Base-by-base conservation (phyloP, 2,797 vertebrate genomes). In the Gobio occitaniae region DNA sequence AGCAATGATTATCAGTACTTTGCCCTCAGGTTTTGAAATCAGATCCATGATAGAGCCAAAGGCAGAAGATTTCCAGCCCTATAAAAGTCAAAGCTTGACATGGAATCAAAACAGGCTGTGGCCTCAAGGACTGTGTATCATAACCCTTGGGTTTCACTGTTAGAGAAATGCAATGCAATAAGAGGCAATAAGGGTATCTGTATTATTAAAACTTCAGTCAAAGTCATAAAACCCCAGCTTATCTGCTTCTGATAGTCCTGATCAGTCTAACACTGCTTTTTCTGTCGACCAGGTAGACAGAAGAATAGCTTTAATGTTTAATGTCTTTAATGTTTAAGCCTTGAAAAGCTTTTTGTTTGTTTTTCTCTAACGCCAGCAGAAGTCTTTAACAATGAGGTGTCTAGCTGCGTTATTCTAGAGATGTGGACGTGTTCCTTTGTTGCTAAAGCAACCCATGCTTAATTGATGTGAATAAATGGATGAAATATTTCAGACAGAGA, bases 71-170 rank as follows among this genome's bases (percentile, higher is more conserved):
- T 78, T 59, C 25, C 36, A 78, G 75, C 13, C 59, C 17, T 59
- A 65, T 78, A 78, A 84, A 84, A 78, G 47, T 76, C 47, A 68
- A 83, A 66, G 70, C 25, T 76, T 75, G 71, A 83, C 71, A 41
- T 16, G 32, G 32, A 69, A 7, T 61, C 69, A 48, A 76, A 83
- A 50, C 15, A n/a, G 15, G 48, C 71, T 52, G 13, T 29, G 61
- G 72, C 72, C 75, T 78, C 52, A 13, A 78, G 25, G 38, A 61
- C 41, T 36, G 12, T 29, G 38, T n/a, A 61, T 70, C 48, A 44
- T 29, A 68, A 54, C 29, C 82, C 48, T 25, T n/a, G 44, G 77
- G 56, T 50, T 72, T 80, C 66, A 71, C 13, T 2, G 25, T 50
- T 61, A 44, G 19, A 8, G 17, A 59, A 44, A 29, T 63, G 61